Conservation (phyloP, 2,113 vertebrate genomes). For the Centropristis striata region DNA sequence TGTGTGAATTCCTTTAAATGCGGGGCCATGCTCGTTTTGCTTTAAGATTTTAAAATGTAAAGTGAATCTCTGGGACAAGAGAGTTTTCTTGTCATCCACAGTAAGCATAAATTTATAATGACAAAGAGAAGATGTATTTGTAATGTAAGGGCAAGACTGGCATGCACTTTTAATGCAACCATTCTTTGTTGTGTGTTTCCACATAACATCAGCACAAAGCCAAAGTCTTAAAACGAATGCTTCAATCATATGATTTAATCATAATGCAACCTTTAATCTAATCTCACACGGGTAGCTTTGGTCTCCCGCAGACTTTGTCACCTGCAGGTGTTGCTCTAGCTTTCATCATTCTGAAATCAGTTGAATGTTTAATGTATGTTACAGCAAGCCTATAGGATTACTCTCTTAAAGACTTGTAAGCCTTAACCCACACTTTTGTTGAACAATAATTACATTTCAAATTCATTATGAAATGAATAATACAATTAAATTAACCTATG, state of each 20-base stretch:
- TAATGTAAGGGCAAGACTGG: constrained; percentile 61
- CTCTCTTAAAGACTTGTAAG: neutral
- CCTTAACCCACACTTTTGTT: neutral
- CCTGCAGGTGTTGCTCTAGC: neutral
- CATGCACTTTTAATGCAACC: constrained; percentile 53
- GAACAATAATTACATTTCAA: constrained; percentile 9
- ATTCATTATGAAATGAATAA: too few relatives aligned
- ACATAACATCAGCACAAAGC: constrained; percentile 8
- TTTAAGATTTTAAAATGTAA: constrained; percentile 31
- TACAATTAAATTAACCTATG: too few relatives aligned
- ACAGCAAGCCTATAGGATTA: neutral
- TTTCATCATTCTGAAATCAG: constrained; percentile 25
- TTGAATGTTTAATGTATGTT: neutral
- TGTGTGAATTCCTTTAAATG: constrained; percentile 37
- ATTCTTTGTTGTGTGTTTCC: neutral
- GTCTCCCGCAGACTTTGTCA: constrained; percentile 4
- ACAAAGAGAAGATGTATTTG: constrained; percentile 40
- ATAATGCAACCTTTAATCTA: constrained; percentile 26
- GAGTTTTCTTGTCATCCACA: constrained; percentile 44
- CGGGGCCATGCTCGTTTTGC: constrained; percentile 18
- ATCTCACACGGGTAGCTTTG: constrained; percentile 8
- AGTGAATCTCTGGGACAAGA: constrained; percentile 22
- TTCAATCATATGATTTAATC: constrained; percentile 31
- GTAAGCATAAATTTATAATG: constrained; percentile 57
- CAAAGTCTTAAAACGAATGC: neutral